Evolutionary conservation across 2,888 invertebrate genomes (phyloP).

Genomic region (Strigamia transsilvanica): DNA sequence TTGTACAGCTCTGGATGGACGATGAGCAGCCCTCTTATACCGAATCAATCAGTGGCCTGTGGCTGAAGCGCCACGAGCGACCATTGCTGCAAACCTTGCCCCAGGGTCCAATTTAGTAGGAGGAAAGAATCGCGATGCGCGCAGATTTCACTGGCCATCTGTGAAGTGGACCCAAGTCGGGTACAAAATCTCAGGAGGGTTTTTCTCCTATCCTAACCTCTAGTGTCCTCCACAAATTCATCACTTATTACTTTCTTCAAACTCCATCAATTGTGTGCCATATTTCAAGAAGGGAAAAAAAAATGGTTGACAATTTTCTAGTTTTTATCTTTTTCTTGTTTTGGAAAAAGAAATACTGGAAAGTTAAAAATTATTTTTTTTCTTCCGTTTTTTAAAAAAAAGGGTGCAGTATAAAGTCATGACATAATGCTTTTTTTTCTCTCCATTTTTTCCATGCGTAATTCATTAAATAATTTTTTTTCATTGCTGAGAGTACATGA

Average conservation of each 20-base stretch:
- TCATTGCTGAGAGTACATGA: constrained; percentile 22
- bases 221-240: constrained; percentile 39
- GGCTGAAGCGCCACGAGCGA: constrained; percentile 44
- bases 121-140: constrained; percentile 23
- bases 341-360: not conserved
- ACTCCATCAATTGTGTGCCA: constrained; percentile 28
- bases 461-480: constrained; percentile 40
- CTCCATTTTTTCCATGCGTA: constrained; percentile 9
- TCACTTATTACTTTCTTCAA: constrained; percentile 36
- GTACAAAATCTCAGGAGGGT: constrained; percentile 19
- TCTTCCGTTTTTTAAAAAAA: not conserved
- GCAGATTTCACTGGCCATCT: constrained; percentile 42
- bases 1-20: not conserved
- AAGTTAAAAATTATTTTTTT: not conserved
- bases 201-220: constrained; percentile 9
- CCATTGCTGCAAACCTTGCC: constrained; percentile 40
- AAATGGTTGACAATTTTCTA: not conserved
- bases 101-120: constrained; percentile 37
- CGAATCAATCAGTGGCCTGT: constrained; percentile 44
- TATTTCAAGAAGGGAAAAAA: not conserved
- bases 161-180: constrained; percentile 36
- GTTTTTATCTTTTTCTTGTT: not conserved
- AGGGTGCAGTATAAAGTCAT: not conserved
- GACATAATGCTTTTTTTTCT: not conserved
- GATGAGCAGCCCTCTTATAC: constrained; percentile 28